Evolutionary conservation across 2,888 invertebrate species (phyloP), one percentile per base, ranked within the genome.

Genomic region (Ernsta delagoae): DNA sequence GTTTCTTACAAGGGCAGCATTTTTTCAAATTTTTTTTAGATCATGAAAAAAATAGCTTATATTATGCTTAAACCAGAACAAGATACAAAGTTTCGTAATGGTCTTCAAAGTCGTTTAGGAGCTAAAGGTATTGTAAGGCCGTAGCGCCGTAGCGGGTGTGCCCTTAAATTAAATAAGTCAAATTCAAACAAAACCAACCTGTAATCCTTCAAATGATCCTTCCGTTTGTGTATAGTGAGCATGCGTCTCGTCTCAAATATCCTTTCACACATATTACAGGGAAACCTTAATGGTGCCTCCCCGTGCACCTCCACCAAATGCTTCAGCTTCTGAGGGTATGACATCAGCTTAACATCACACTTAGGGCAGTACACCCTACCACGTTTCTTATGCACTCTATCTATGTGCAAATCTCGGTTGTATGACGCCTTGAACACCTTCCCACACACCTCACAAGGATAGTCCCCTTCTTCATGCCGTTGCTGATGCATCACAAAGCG

Each of bases 271-370:
- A 84, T 73, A 0, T 79, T 79, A 67, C 92, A 93, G 0, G 89
- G 83, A 59, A 92, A 88, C 1, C 81, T 79, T 16, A 89, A 67
- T 0, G 92, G 92, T 43, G 82, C 80, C 31, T 91, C 90, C 0
- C 92, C 92, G 70, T 93, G 92, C 2, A 86, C 91, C 65, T 90
- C 90, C 0, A 89, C 88, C 8, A 92, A 64, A 72, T 93, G 92
- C 70, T 92, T 91, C 75, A 91, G 70, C 71, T 92, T 91, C 75
- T 92, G 91, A 7, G 86, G 87, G 72, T 92, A 90, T 0, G 90
- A 87, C 90, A 92, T 92, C 6, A 93, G 75, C 8, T 83, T 85
- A 0, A 85, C 81, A 70, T 92, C 92, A 57, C 92, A 92, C 69
- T 90, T 90, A 0, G 92, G 91, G 41, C 92, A 92, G 75, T 89